Percentiles rank a stretch among this genome's conserved stretches.
Evolutionary conservation across 1,140 invertebrate species (phyloP).

Genomic region (Cherax destructor): DNA sequence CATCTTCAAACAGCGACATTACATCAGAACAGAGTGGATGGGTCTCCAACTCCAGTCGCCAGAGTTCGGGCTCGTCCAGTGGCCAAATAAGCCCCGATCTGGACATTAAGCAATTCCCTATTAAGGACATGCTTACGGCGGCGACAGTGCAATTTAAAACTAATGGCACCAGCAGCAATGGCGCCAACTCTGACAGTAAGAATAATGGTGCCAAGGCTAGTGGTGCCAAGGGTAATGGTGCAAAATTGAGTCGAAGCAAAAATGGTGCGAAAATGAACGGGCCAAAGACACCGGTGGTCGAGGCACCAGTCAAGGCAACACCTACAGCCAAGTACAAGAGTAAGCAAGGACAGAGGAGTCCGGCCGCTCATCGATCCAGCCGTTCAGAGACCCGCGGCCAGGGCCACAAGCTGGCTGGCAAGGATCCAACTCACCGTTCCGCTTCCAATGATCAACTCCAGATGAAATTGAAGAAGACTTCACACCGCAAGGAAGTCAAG

Average conservation of each 20-base stretch:
- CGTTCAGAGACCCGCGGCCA: constrained; percentile 44
- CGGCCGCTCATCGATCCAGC: constrained; percentile 61
- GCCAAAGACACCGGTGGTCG: constrained; percentile 44
- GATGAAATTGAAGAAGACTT: constrained; percentile 65
- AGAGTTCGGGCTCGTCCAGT: constrained; percentile 74
- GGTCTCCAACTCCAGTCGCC: constrained; percentile 76
- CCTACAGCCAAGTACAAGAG: constrained; percentile 65
- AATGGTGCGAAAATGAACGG: constrained; percentile 42
- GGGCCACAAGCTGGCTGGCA: constrained; percentile 45
- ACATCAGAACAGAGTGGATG: constrained; percentile 77
- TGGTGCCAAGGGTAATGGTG: constrained; percentile 41
- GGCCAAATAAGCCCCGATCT: constrained; percentile 73
- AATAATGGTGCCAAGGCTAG: constrained; percentile 31
- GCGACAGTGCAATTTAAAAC: constrained; percentile 58
- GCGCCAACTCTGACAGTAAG: constrained; percentile 49
- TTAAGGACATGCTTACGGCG: constrained; percentile 69
- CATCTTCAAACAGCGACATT: constrained; percentile 75
- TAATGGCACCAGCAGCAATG: constrained; percentile 53
- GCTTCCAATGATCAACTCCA: constrained; percentile 71
- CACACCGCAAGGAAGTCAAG: constrained; percentile 71
- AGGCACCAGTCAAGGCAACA: constrained; percentile 46
- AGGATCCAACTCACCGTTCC: constrained; percentile 66
- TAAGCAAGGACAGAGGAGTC: constrained; percentile 63
- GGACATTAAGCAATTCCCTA: constrained; percentile 68
- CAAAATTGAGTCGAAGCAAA: constrained; percentile 47